Percentiles rank a stretch among this genome's conserved stretches.
Conservation (phyloP, 2,888 invertebrate species). For the Diachrysia chrysitis region DNA sequence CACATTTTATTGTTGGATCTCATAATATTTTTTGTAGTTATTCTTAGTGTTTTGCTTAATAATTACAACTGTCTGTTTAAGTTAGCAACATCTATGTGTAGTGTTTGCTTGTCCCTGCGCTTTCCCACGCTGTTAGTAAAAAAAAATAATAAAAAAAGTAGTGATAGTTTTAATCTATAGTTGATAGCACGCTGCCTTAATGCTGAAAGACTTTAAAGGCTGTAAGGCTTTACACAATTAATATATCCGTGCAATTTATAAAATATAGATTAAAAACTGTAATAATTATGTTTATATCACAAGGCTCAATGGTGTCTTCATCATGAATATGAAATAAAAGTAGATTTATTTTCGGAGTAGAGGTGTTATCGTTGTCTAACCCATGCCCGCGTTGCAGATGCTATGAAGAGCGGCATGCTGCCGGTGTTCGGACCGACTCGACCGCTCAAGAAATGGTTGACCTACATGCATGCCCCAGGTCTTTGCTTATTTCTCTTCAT, state of each 20-base stretch:
- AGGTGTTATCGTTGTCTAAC: slow-evolving; percentile 51
- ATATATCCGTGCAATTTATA: too few species aligned
- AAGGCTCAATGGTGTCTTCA: background rate
- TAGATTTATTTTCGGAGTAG: slow-evolving; percentile 3
- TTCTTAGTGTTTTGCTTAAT: background rate
- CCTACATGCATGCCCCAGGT: slow-evolving; percentile 89
- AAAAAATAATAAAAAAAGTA: background rate
- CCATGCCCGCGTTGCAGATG: slow-evolving; percentile 80
- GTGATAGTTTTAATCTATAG: background rate
- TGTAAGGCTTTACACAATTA: too few species aligned
- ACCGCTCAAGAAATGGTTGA: slow-evolving; percentile 88
- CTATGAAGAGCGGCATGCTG: slow-evolving; percentile 80
- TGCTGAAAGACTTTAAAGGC: background rate
- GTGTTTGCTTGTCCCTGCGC: slow-evolving; percentile 31
- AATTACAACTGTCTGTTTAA: slow-evolving; percentile 11
- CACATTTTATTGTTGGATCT: background rate
- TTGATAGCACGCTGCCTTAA: background rate
- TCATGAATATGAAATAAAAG: too few species aligned
- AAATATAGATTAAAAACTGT: background rate
- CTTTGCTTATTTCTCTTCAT: slow-evolving; percentile 82
- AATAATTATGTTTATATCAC: background rate
- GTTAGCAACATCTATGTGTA: slow-evolving; percentile 38
- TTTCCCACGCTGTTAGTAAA: slow-evolving; percentile 27
- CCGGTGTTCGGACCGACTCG: slow-evolving; percentile 80
- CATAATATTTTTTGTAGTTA: background rate